Evolutionary conservation across 1,140 invertebrate species (phyloP).

Genomic region (Drosophila malerkotliana): DNA sequence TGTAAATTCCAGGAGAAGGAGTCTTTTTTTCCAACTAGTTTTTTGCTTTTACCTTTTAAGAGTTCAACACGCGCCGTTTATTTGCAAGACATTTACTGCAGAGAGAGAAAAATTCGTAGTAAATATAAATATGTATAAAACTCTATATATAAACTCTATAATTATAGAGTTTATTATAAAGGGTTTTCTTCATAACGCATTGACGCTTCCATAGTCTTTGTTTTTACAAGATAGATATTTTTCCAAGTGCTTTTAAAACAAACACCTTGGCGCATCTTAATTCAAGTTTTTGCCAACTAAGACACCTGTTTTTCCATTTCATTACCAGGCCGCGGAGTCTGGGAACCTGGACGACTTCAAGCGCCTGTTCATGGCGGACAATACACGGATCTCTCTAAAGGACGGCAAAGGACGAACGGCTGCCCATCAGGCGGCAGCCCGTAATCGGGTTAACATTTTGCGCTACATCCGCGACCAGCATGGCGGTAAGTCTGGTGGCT

Average conservation of each 20-base stretch:
- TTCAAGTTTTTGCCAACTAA: constrained; percentile 26
- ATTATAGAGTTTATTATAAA: too few relatives aligned
- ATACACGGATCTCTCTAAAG: constrained; percentile 87
- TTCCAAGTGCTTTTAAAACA: constrained; percentile 11
- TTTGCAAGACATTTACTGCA: background rate
- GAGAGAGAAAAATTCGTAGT: background rate
- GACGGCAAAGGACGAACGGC: constrained; percentile 90
- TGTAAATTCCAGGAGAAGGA: background rate
- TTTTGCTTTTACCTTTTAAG: background rate
- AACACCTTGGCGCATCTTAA: constrained; percentile 20
- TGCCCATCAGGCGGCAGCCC: constrained; percentile 91
- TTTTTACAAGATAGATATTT: background rate
- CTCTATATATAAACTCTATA: too few relatives aligned
- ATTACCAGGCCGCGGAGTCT: constrained; percentile 90
- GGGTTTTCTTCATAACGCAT: too few relatives aligned
- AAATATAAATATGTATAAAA: too few relatives aligned
- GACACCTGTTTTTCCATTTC: constrained; percentile 23
- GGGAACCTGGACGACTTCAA: constrained; percentile 92
- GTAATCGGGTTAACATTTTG: constrained; percentile 90
- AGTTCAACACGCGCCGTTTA: background rate
- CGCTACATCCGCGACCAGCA: constrained; percentile 89
- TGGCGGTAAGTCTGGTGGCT: constrained; percentile 86
- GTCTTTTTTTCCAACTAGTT: constrained; percentile 2
- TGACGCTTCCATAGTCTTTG: too few relatives aligned
- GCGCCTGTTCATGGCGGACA: constrained; percentile 88